Evolutionary conservation across 2,888 invertebrate genomes (phyloP).

Genomic region (Escarpia spicata): DNA sequence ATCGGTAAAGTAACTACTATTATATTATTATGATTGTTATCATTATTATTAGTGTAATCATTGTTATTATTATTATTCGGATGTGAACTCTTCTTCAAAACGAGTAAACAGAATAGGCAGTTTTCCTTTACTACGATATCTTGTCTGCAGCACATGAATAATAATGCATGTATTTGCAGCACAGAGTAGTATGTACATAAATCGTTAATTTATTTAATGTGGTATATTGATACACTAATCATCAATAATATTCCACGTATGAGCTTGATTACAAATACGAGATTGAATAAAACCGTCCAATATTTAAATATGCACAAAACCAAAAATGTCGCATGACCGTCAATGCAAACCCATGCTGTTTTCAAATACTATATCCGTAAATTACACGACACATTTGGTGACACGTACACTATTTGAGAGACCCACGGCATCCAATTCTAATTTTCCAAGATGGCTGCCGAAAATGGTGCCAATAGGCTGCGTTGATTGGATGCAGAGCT

Average conservation of each 20-base stretch:
- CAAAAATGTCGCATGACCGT: background rate
- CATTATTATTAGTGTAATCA: background rate
- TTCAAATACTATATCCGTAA: background rate
- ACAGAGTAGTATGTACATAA: too few relatives aligned
- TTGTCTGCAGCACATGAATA: too few relatives aligned
- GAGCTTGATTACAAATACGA: background rate
- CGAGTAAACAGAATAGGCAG: too few relatives aligned
- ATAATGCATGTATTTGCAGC: too few relatives aligned
- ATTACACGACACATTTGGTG: background rate
- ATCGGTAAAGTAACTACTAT: background rate
- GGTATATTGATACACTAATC: too few relatives aligned
- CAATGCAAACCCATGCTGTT: background rate
- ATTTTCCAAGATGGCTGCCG: constrained; percentile 41
- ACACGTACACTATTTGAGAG: constrained; percentile 39
- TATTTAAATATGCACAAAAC: background rate
- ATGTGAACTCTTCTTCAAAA: too few relatives aligned
- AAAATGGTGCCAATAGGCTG: constrained; percentile 41
- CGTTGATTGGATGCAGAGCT: constrained; percentile 32
- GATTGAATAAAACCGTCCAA: too few relatives aligned
- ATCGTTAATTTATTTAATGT: too few relatives aligned
- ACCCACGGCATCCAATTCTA: constrained; percentile 39
- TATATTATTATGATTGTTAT: background rate
- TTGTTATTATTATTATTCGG: too few relatives aligned
- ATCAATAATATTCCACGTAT: too few relatives aligned
- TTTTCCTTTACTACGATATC: too few relatives aligned